Evolutionary conservation across 2,113 vertebrate species (phyloP), one percentile per base, ranked within the genome.

Genomic region (Seriola dumerili): DNA sequence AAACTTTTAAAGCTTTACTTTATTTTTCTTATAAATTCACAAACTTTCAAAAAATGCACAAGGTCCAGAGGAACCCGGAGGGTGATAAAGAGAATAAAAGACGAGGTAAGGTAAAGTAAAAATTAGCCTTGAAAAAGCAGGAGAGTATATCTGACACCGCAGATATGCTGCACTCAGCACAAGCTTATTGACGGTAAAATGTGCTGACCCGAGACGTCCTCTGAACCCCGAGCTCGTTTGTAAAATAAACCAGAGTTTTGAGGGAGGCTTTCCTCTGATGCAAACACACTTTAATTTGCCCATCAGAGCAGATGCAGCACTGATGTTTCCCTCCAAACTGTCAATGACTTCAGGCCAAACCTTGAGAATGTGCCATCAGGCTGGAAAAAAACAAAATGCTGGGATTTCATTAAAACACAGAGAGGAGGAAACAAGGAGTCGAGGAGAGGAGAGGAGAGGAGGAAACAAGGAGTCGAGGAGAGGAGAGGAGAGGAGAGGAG

Each of bases 271-370:
- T 1, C 38, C 50, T 59, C 63, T 65, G 57, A 77, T 10, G 34
- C 14, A 76, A 4, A 0, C 0, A 16, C 8, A 25, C 32, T 62
- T 46, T 72, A 58, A 55, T 68, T 55, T 0, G 23, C 9, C 57
- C 25, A 44, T 78, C 50, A 40, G 55, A 83, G 40, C 17, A 66
- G 19, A 69, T 4, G 62, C 23, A 0, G 55, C 77, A 9, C 4
- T n/a, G 4, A 64, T 50, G 44, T 34, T 70, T 57, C 62, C 42
- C 85, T 50, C 46, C 46, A 50, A 19, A 19, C 46, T 50, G 64
- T 48, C 52, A n/a, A 0, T 8, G 70, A 70, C 59, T 25, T 77
- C 11, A 42, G 44, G 73, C 44, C 16, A 80, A 83, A 62, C 55
- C 8, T 19, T 1, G 57, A 7, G 19, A 7, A 25, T 3, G 21